Base-by-base conservation (phyloP, 64 coral and sea anemone genomes). In the Stichodactyla mertensii region DNA sequence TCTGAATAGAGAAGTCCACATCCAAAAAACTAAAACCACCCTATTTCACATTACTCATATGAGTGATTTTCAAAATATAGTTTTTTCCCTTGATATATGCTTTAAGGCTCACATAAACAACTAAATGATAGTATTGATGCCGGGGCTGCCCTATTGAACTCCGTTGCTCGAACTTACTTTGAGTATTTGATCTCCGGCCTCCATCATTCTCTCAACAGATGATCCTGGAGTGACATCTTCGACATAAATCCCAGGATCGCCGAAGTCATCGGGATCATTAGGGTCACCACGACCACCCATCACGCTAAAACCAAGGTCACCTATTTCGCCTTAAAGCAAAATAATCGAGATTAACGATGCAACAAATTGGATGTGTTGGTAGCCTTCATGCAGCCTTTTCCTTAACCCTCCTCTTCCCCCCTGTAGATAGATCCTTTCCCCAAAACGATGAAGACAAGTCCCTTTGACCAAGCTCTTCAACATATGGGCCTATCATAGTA, bases 171-270 rank as follows among this genome's bases (percentile, higher is more conserved):
- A 1, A 4, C 82, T 3, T 67, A 91, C 89, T 77, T 87, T 87
- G 59, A 91, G 55, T 31, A 91, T 80, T 13, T 91, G 58, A 52
- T 91, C 89, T 51, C 84, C 89, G 28, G 86, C 57, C 79, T 86
- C 78, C n/a, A 91, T 61, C 7, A 15, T 64, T 52, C 58, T 91
- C 6, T 54, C 36, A 6, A 91, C 55, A 16, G 60, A 54, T 0
- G 64, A 80, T 13, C 85, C 89, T 4, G 52, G 71, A 28, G 77
- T 80, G 13, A 91, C 79, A 24, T 87, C 71, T 18, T 86, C 61
- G 16, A 91, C 77, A 10, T 80, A 61, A 20, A 91, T 86, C 64
- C 57, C 74, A 19, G 89, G 77, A 24, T 28, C 51, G 15, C 79
- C 85, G 27, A 67, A 52, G 18, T 22, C 28, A 69, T 58, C 54